Conservation (phyloP, 2,888 invertebrate species). For the Drosophila longiperda region DNA sequence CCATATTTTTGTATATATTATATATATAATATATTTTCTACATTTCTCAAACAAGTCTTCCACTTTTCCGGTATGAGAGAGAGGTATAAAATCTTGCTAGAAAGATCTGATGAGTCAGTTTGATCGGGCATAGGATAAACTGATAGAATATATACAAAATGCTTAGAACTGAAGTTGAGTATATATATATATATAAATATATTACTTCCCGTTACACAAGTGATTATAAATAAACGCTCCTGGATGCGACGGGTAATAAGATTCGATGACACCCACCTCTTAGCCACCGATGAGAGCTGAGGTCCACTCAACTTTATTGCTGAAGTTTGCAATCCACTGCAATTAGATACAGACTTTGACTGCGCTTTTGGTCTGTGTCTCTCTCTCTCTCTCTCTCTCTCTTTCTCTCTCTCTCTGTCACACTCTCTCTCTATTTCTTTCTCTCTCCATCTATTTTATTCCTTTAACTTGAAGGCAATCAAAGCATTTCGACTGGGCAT, state of each 20-base stretch:
- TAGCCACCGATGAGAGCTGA: constrained; percentile 23
- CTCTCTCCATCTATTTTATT: not conserved
- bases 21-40: not conserved
- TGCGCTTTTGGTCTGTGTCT: constrained; percentile 2
- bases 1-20: not conserved
- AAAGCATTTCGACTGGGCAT: constrained; percentile 55
- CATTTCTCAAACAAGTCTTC: not conserved
- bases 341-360: constrained; percentile 30
- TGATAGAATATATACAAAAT: too few relatives aligned
- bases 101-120: not conserved
- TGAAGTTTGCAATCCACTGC: constrained; percentile 50
- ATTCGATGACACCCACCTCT: constrained; percentile 8
- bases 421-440: not conserved
- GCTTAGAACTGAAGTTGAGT: not conserved
- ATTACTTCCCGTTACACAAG: not conserved
- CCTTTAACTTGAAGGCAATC: constrained; percentile 56
- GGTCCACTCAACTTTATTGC: constrained; percentile 54
- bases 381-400: not conserved
- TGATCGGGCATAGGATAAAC: not conserved
- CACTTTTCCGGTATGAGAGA: too few relatives aligned
- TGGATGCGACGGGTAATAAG: constrained; percentile 17
- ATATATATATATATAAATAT: not conserved
- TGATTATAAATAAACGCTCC: not conserved
- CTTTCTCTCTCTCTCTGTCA: not conserved
- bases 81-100: not conserved